Conservation (phyloP, 2,113 vertebrate genomes). For the Limnothrissa miodon region DNA sequence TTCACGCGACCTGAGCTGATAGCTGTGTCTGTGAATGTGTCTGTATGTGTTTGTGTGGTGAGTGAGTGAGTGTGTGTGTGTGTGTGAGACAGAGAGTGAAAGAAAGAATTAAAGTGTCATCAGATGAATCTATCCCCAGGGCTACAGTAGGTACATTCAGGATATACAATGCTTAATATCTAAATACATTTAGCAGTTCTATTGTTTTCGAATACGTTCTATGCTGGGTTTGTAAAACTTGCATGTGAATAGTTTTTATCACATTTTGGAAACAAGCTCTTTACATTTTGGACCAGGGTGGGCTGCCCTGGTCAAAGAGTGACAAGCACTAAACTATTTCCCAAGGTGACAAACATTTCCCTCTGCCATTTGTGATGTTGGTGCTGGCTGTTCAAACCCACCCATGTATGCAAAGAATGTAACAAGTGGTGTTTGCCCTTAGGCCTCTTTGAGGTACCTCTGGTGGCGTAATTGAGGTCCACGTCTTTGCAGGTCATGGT, state of each 20-base stretch:
- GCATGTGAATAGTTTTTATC: no score
- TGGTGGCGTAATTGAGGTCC: slow-evolving; percentile 87
- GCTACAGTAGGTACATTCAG: no score
- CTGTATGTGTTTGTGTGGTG: no score
- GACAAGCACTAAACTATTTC: not conserved
- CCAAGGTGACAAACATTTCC: not conserved
- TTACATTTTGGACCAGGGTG: no score
- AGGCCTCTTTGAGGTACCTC: slow-evolving; percentile 69
- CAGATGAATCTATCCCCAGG: no score
- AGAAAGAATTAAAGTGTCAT: not conserved
- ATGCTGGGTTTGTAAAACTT: not conserved
- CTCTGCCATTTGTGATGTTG: not conserved
- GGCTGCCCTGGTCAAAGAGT: no score
- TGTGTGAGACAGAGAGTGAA: not conserved
- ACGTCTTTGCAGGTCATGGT: slow-evolving; percentile 88
- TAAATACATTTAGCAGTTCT: no score
- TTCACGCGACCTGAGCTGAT: slow-evolving; percentile 84
- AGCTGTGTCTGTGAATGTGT: slow-evolving; percentile 86
- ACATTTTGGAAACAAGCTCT: no score
- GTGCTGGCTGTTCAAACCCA: not conserved
- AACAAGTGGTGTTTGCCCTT: not conserved
- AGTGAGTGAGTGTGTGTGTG: no score
- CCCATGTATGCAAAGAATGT: not conserved
- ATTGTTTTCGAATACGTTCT: no score
- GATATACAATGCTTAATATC: no score